These are phyloP conservation scores for Apis laboriosa DNA, from an alignment of 1,140 invertebrate genomes.

Conservation along the genomic window DNA sequence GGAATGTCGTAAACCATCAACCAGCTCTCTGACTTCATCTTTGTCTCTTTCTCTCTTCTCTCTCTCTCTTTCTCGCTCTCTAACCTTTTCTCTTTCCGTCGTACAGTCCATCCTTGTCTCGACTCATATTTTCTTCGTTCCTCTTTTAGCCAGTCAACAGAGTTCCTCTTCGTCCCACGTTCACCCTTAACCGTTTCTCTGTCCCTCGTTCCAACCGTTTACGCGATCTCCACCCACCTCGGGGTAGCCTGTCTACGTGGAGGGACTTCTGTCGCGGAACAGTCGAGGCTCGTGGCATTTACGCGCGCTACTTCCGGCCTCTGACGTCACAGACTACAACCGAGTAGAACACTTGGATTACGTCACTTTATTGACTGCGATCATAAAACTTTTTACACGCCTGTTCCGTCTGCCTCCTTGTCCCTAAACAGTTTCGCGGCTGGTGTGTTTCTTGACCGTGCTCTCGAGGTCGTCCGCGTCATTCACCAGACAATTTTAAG, in stretches of 20 bases:
- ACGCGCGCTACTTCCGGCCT: constrained; percentile 74
- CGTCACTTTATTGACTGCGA: constrained; percentile 80
- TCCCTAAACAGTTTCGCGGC: neutral
- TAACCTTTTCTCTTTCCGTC: neutral
- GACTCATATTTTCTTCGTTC: neutral
- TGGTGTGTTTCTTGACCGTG: neutral
- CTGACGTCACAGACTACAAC: constrained; percentile 67
- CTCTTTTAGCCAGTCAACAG: neutral
- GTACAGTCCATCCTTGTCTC: neutral
- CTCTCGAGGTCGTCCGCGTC: neutral
- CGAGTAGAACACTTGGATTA: constrained; percentile 74
- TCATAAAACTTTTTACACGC: constrained; percentile 80
- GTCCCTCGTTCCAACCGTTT: neutral
- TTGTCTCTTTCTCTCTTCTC: constrained; percentile 16
- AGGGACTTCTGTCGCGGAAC: neutral
- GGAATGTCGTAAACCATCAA: constrained; percentile 80
- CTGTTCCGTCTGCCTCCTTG: constrained; percentile 56
- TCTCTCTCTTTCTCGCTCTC: constrained; percentile 20
- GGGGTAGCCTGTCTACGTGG: neutral
- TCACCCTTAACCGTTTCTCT: constrained; percentile 47
- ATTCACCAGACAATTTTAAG: constrained; percentile 16
- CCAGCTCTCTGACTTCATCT: constrained; percentile 54
- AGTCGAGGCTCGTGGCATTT: constrained; percentile 72
- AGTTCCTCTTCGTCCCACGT: constrained; percentile 42
- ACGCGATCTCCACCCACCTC: constrained; percentile 45